These are phyloP conservation scores for Rosalia funebris DNA, from an alignment of 2,888 invertebrate genomes.

Conservation along the genomic window DNA sequence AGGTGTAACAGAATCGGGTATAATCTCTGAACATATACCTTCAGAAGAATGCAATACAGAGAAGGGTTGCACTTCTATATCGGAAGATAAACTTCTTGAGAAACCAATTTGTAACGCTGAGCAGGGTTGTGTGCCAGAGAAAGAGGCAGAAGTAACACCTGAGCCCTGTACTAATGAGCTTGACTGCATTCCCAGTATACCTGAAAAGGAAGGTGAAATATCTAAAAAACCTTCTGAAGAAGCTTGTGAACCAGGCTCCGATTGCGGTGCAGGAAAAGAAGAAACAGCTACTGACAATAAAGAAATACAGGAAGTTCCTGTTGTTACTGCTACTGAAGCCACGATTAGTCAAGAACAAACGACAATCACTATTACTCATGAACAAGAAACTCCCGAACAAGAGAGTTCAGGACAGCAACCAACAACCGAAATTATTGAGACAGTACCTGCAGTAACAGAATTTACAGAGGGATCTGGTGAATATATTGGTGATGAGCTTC, in stretches of 20 bases:
- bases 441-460: conserved; percentile 26
- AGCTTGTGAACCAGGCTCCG: background rate
- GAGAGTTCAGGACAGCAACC: conserved; percentile 16
- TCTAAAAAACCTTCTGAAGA: conserved; percentile 24
- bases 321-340: background rate
- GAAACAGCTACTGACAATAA: too few species aligned
- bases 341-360: too few species aligned
- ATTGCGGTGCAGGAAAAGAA: background rate
- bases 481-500: conserved; percentile 2
- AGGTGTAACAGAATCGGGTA: conserved; percentile 19
- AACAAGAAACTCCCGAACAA: too few species aligned
- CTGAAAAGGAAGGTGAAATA: conserved; percentile 27
- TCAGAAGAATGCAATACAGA: conserved; percentile 18
- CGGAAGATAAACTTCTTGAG: conserved; percentile 4
- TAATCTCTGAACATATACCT: conserved; percentile 22
- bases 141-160: conserved; percentile 14
- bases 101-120: conserved; percentile 7
- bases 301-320: background rate
- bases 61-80: conserved; percentile 3
- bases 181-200: conserved; percentile 8
- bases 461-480: conserved; percentile 26
- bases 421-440: conserved; percentile 23
- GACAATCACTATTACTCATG: too few species aligned
- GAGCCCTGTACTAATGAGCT: conserved; percentile 21
- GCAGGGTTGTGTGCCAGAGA: background rate